Base-by-base conservation (phyloP, 2,888 invertebrate species). In the Lasioglossum vierecki region DNA sequence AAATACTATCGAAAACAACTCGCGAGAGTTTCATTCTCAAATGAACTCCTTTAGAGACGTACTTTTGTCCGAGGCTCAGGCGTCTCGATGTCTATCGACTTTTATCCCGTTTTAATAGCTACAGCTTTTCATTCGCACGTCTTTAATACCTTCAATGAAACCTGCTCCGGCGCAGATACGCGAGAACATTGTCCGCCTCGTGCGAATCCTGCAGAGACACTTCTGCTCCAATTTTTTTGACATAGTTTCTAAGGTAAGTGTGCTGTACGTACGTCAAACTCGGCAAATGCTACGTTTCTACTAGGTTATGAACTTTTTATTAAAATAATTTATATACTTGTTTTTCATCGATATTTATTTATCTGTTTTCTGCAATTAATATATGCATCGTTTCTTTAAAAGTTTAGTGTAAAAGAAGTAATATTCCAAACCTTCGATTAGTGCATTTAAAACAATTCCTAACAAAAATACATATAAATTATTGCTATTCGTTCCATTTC, bases 21-120 rank as follows among this genome's bases (percentile, higher is more conserved):
- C 49, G 22, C 49, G 49, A 18, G 49, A n/a, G 53, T 53, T 53
- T 4, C n/a, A n/a, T n/a, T 53, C n/a, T n/a, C 9, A n/a, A n/a
- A n/a, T 57, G n/a, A 57, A n/a, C n/a, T 57, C 57, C 9, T 57
- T 53, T 22, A 35, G 35, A 68, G 39, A 5, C 22, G 39, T 22
- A 70, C 39, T 70, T 70, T n/a, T 70, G 68, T 41, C 35, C 18
- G 68, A 68, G 39, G 41, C 68, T 70, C 22, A n/a, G 22, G 68
- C 39, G 39, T 41, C 39, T n/a, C 39, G 41, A 35, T 30, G 26
- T 30, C 63, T 63, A 13, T 8, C 35, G 30, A 35, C 66, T 66
- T 35, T 66, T 22, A 39, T 35, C 35, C 22, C 18, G 8, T 18
- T 66, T 66, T 18, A 66, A 66, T 30, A 66, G 66, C 18, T 18